These are phyloP conservation scores for Peromyscus polionotus DNA, from an alignment of 2,113 vertebrate species.

Conservation along the genomic window DNA sequence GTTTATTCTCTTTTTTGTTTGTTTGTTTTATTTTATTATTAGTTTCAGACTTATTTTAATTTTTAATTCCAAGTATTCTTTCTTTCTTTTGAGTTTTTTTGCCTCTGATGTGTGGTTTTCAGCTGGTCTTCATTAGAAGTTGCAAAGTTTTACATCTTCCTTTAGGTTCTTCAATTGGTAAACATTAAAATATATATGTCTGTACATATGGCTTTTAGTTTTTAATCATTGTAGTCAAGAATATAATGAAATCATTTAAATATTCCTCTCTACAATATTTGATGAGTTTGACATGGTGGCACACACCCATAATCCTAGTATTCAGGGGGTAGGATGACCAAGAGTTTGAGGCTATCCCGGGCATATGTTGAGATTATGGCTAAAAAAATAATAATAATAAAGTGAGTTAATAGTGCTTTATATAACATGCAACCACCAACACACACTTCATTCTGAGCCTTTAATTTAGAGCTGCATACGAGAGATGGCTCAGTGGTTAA, in stretches of 20 bases:
- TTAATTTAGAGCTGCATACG: background rate
- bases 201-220: background rate
- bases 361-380: background rate
- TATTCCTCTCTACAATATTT: background rate
- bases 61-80: background rate
- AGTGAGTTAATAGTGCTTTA: background rate
- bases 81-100: background rate
- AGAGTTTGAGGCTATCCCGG: background rate
- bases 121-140: background rate
- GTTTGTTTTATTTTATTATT: background rate
- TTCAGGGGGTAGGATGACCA: background rate
- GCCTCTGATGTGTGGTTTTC: background rate
- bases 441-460: background rate
- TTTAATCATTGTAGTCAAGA: slow-evolving; percentile 4
- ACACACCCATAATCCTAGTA: background rate
- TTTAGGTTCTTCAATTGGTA: background rate
- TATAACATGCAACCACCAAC: background rate
- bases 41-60: background rate
- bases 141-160: background rate
- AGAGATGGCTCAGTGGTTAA: too few relatives aligned
- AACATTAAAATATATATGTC: background rate
- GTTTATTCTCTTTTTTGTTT: background rate
- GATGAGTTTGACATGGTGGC: background rate
- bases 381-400: background rate
- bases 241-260: background rate